These are phyloP conservation scores for Gopherus flavomarginatus DNA, from an alignment of 2,113 vertebrate species.

Conservation along the genomic window DNA sequence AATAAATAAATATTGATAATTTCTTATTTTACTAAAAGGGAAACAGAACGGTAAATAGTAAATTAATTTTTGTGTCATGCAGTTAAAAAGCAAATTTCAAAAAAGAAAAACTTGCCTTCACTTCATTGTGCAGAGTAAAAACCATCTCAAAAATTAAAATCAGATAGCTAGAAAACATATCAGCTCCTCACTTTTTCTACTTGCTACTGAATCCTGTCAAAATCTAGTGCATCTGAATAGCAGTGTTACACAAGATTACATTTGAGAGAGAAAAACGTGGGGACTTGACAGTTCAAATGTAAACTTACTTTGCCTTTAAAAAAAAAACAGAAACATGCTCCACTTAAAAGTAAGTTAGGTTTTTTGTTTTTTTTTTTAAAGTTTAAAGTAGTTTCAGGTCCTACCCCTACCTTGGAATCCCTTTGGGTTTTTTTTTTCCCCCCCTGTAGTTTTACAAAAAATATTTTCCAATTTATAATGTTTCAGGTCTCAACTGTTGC, in stretches of 20 bases:
- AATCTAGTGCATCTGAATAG: no score
- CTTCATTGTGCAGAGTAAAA: not conserved
- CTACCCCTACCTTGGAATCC: not conserved
- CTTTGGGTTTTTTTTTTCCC: not conserved
- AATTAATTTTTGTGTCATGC: not conserved
- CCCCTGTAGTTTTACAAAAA: not conserved
- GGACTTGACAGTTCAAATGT: not conserved
- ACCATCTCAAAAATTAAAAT: not conserved
- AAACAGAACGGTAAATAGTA: not conserved
- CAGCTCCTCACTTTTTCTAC: not conserved
- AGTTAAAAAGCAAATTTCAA: not conserved
- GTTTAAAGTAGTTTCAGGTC: not conserved
- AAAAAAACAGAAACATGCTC: not conserved
- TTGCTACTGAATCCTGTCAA: not conserved
- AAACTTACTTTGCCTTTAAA: not conserved
- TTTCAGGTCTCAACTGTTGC: not conserved
- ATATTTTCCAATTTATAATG: not conserved
- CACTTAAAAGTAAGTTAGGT: no score
- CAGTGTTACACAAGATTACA: not conserved
- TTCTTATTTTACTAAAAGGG: not conserved
- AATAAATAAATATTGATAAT: not conserved
- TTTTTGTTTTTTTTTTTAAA: no score
- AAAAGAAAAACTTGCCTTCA: not conserved
- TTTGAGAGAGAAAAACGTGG: not conserved
- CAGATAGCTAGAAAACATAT: not conserved